Base-by-base conservation (phyloP, 2,797 vertebrate genomes). In the Phrynocephalus forsythii region DNA sequence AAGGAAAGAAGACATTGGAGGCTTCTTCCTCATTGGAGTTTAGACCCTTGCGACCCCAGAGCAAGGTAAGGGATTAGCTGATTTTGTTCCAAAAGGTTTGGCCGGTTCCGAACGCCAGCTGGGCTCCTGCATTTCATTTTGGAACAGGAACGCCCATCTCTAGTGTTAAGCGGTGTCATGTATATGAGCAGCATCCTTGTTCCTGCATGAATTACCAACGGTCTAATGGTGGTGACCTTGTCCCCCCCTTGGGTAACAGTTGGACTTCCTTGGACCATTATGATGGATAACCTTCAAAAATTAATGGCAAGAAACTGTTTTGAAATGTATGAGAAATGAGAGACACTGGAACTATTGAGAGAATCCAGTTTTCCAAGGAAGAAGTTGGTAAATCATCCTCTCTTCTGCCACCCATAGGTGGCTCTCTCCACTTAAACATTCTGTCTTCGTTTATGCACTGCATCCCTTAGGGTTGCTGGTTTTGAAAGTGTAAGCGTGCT, bases 361-460 rank as follows among this genome's bases (percentile, higher is more conserved):
- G 82, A 1, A n/a, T 48, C 26, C 9, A 13, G 44, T 75, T 80
- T n/a, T 56, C 6, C 44, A 5, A 76, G 44, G 48, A 28, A 77
- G 60, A n/a, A 48, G 52, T 56, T 81, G n/a, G 22, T 26, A 86
- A 38, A 38, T 5, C 6, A 75, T 71, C 16, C 11, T 83, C 20
- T 38, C 30, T 81, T 72, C 33, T 87, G 33, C 28, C 72, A 81
- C 82, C 86, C 52, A 33, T 67, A 87, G 89, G 50, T 85, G 86
- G 82, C 78, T 81, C 50, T 38, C 28, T 85, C 33, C 3, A 20
- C 28, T 82, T 63, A 52, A 30, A 75, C 78, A 86, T 78, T 24
- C 5, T 9, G 6, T 63, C 22, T 48, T 18, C 67, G 52, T 79
- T 50, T 44, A 38, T 76, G 48, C 63, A 56, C 52, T 56, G 52